A percentile compares a stretch with the other conserved stretches of the same genome.
Conservation (phyloP, 2,113 vertebrate species). For the Oncorhynchus nerka region DNA sequence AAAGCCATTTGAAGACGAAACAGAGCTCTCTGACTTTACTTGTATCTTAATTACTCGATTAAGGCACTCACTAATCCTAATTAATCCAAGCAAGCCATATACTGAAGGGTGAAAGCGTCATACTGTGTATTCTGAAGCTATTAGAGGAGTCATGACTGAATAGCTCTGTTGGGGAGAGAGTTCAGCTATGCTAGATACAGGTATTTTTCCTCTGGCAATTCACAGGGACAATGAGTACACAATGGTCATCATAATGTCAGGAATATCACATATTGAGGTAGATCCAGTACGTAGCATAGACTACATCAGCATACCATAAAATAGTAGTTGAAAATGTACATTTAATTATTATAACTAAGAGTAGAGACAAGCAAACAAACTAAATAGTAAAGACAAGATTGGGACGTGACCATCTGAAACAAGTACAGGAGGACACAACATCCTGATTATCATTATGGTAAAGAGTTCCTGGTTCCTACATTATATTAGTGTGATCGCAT, state of each 20-base stretch:
- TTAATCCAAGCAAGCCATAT: conserved; percentile 29
- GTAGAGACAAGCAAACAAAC: background rate
- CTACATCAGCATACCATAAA: too few species aligned
- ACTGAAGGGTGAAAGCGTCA: background rate
- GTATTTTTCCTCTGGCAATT: background rate
- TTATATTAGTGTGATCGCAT: conserved; percentile 41
- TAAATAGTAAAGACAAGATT: conserved; percentile 21
- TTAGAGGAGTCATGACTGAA: background rate
- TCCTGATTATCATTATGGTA: conserved; percentile 38
- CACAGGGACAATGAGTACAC: too few species aligned
- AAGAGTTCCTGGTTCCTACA: conserved; percentile 47
- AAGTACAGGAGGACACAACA: conserved; percentile 37
- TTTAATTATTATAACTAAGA: background rate
- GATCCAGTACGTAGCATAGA: background rate
- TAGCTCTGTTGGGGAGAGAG: background rate
- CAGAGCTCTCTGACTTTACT: background rate
- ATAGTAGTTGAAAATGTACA: background rate
- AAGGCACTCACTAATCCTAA: conserved; percentile 32
- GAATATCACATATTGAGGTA: background rate
- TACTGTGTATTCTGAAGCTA: background rate
- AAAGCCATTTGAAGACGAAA: background rate
- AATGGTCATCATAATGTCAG: background rate
- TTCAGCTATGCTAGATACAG: background rate
- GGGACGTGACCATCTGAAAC: conserved; percentile 41
- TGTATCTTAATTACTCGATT: conserved; percentile 28